Evolutionary conservation across 2,888 invertebrate species (phyloP), one percentile per base, ranked within the genome.

Genomic region (Eupeodes latifasciatus): DNA sequence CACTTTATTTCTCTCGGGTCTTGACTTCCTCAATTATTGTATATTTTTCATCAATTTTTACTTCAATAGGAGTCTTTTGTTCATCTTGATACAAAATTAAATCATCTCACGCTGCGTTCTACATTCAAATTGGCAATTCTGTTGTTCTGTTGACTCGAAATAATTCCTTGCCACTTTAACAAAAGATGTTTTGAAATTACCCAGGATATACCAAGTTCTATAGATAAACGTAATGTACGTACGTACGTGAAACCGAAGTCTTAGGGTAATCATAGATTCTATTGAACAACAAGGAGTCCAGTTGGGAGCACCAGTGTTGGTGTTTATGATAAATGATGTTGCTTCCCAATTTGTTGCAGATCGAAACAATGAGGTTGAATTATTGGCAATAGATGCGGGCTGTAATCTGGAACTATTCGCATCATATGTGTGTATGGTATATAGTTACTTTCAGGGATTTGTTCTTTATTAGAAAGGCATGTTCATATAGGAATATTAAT

Each of bases 401-500:
- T 47, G 47, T 47, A 19, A 47, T 44, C 11, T 44, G 4, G n/a
- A 40, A 11, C 40, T 16, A 40, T 40, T 40, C 47, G 16, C 19
- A 64, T 16, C 2, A 64, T 47, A 12, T 40, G 36, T 36, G 10
- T 64, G 16, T 19, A 5, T 40, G 1, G 16, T 19, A 5, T 40
- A 9, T 40, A 40, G 5, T 40, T 40, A 7, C 9, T 55, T 44
- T 16, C 44, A 76, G 49, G 36, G 55, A 77, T 74, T 81, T 77
- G 85, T 77, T 85, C 72, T 81, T 77, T 61, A 85, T 81, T 85
- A 81, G 81, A 85, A 81, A 77, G 81, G 77, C 67, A 74, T 47
- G 47, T 3, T 27, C 27, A 27, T n/a, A 2, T 9, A 44, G 40
- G 27, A 40, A n/a, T 40, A 85, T 85, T 62, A 81, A 85, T 81